A percentile compares a stretch with the other conserved stretches of the same genome.
Evolutionary conservation across 2,888 invertebrate genomes (phyloP).

Genomic region (Drosophila demipolita): DNA sequence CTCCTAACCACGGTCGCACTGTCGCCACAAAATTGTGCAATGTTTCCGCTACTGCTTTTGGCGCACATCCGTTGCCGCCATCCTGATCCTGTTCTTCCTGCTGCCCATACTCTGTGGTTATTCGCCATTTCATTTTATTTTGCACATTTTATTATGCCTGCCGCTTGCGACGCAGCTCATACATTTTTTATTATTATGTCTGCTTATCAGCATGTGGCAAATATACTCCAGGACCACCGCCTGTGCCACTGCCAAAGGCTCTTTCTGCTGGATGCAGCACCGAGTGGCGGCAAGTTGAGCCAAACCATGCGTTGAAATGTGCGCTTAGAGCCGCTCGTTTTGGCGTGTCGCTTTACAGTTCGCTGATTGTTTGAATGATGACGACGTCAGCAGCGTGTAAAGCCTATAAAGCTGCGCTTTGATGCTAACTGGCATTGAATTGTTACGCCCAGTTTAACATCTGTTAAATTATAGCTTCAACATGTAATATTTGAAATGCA

Average conservation of each 20-base stretch:
- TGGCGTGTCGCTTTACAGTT: constrained; percentile 74
- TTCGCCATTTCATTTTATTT: constrained; percentile 77
- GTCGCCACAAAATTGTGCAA: constrained; percentile 78
- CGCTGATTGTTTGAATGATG: constrained; percentile 79
- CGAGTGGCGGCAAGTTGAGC: constrained; percentile 21
- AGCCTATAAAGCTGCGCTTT: constrained; percentile 67
- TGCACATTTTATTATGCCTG: constrained; percentile 78
- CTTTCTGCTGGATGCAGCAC: constrained; percentile 16
- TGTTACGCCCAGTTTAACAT: constrained; percentile 70
- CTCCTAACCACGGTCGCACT: constrained; percentile 34
- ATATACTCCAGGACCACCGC: constrained; percentile 69
- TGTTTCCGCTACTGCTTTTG: constrained; percentile 75
- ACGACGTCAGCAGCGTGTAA: constrained; percentile 54
- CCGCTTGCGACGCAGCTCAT: constrained; percentile 70
- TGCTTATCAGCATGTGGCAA: constrained; percentile 79
- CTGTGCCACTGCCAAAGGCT: constrained; percentile 26
- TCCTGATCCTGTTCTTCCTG: constrained; percentile 33
- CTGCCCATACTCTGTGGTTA: constrained; percentile 55
- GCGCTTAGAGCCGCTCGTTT: constrained; percentile 77
- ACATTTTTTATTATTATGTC: constrained; percentile 79
- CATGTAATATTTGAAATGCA: constrained; percentile 12
- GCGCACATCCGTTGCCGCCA: constrained; percentile 75
- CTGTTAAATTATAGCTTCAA: constrained; percentile 38
- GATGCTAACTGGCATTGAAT: constrained; percentile 70
- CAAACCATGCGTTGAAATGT: constrained; percentile 75